Base-by-base conservation (phyloP, 2,797 vertebrate species). In the Microctenopoma steveboyesi region DNA sequence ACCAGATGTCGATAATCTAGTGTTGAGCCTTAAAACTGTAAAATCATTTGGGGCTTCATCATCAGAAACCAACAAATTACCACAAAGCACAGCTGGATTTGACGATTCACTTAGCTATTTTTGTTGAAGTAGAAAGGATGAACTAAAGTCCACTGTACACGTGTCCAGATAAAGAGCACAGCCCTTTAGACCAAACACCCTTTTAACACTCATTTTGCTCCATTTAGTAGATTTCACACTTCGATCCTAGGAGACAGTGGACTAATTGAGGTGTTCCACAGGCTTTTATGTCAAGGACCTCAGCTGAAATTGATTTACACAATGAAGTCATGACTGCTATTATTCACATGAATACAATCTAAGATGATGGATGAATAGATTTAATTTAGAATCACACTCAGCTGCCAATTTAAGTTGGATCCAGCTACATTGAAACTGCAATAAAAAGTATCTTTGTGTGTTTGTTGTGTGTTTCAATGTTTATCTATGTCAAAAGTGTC, bases 241-340 rank as follows among this genome's bases (percentile, higher is more conserved):
- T 10, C 55, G 6, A 45, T 55, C 27, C 4, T 35, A 10, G 22
- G 43, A 47, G 48, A 66, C 37, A 18, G 51, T 12, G 35, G 13
- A 25, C 27, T 60, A 46, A 73, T 69, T 7, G 43, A 6, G 5
- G 1, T 9, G 14, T 40, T 54, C 42, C 46, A 54, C 43, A 33
- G 42, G 65, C 43, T 52, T 83, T 73, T 48, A 69, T 67, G 52
- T 64, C 62, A 59, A 63, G 25, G 51, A 46, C 27, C 15, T 10
- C 27, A 66, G 4, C 3, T 57, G 25, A 69, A 77, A 72, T 4
- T 15, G 30, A 64, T 58, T 60, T 33, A 37, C 40, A 66, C 16
- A 63, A 48, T 4, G 3, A 33, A 18, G 49, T 18, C 33, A 14
- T 50, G 7, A 39, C n/a, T 56, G 8, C 18, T 12, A 11, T 66